These are phyloP conservation scores for Anthopleura sola DNA, from an alignment of 64 coral and sea anemone species.

Conservation along the genomic window DNA sequence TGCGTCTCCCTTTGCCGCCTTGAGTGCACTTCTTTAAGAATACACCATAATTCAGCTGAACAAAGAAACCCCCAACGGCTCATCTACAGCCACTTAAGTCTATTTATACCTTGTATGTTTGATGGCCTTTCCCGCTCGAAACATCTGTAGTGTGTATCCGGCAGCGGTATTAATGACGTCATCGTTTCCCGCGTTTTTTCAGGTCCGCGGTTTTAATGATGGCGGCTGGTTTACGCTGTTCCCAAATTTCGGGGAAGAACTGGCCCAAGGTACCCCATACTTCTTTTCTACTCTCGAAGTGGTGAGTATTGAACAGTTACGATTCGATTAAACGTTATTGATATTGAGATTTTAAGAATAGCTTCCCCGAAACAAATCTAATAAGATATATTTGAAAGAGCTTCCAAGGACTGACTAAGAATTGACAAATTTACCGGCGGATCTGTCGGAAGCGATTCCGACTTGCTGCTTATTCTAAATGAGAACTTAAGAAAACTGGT, in stretches of 20 bases:
- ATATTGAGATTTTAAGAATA: background rate
- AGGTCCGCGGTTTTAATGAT: conserved; percentile 93
- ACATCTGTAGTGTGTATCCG: background rate
- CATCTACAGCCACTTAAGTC: too few relatives aligned
- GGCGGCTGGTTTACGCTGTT: conserved; percentile 97
- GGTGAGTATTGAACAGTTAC: conserved; percentile 35
- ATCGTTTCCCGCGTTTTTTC: background rate
- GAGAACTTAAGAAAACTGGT: too few relatives aligned
- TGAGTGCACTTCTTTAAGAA: too few relatives aligned
- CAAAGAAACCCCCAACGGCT: background rate
- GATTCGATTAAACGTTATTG: too few relatives aligned
- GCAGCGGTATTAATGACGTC: background rate
- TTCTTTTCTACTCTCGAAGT: conserved; percentile 75
- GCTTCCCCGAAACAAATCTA: background rate
- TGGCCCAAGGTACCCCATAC: conserved; percentile 52
- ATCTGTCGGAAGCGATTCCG: too few relatives aligned
- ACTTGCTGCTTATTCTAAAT: too few relatives aligned
- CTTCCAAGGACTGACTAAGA: too few relatives aligned
- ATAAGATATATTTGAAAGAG: too few relatives aligned
- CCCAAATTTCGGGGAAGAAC: conserved; percentile 87
- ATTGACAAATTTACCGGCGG: too few relatives aligned
- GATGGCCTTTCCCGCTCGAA: background rate
- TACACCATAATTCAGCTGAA: too few relatives aligned
- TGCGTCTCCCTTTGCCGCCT: too few relatives aligned
- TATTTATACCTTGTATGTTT: too few relatives aligned